Percentiles rank a stretch among this genome's conserved stretches.
Evolutionary conservation across 2,797 vertebrate genomes (phyloP).

Genomic region (Anomalospiza imberbis): DNA sequence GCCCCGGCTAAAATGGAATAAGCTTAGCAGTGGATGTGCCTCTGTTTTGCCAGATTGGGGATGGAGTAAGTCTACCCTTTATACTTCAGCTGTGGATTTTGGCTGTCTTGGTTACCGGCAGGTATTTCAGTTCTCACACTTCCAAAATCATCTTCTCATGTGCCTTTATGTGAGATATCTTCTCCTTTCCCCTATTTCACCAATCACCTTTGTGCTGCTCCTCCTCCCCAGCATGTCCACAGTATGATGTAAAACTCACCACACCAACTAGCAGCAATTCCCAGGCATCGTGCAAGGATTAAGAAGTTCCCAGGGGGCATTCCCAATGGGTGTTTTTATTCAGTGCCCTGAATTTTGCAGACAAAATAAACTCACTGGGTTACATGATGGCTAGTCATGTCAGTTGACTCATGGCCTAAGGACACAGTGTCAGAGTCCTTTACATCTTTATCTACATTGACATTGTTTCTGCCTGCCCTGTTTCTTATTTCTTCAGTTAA

Average conservation of each 20-base stretch:
- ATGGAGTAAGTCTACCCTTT: neutral
- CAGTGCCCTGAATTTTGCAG: neutral
- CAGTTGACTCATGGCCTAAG: neutral
- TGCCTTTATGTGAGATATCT: neutral
- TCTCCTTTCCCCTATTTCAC: neutral
- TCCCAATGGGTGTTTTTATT: neutral
- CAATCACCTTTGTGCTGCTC: neutral
- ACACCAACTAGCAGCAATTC: rapidly evolving
- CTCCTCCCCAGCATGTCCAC: neutral
- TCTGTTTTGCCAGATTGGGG: neutral
- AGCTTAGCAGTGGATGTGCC: neutral
- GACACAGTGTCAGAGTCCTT: neutral
- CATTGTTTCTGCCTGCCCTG: neutral
- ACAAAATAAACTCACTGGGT: neutral
- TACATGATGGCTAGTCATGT: neutral
- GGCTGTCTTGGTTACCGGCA: neutral
- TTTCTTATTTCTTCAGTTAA: neutral
- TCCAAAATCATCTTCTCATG: rapidly evolving
- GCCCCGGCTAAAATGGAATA: rapidly evolving
- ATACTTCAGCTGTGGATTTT: neutral
- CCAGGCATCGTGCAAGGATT: neutral
- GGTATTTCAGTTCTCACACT: neutral
- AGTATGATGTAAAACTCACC: rapidly evolving
- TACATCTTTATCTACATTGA: neutral
- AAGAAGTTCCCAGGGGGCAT: neutral